These are phyloP conservation scores for Apteryx owenii DNA, from an alignment of 2,113 vertebrate species.

Conservation along the genomic window DNA sequence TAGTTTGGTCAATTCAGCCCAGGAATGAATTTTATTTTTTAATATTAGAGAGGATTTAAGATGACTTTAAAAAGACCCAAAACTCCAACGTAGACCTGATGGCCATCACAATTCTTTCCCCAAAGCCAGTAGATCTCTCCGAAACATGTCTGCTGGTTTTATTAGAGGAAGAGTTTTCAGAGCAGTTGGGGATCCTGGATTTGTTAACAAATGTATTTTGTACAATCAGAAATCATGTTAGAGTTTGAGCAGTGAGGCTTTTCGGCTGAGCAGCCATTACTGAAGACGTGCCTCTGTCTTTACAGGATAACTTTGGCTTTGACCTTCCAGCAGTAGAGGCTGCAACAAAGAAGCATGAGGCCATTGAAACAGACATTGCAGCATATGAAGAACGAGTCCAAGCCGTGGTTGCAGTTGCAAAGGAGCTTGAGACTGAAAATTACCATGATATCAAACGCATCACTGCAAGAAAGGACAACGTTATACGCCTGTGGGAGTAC, in stretches of 20 bases:
- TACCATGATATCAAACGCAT: constrained; percentile 97
- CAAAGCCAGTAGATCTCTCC: background rate
- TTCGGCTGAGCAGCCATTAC: background rate
- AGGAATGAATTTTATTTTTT: background rate
- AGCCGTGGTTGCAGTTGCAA: constrained; percentile 90
- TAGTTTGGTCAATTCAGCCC: background rate
- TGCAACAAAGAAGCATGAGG: constrained; percentile 95
- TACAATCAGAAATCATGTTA: background rate
- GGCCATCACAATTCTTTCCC: background rate
- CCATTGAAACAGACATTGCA: constrained; percentile 94
- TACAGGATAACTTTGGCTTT: constrained; percentile 96
- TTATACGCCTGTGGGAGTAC: constrained; percentile 95
- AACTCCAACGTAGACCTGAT: background rate
- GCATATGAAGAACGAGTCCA: constrained; percentile 95
- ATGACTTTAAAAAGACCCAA: background rate
- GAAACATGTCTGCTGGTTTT: background rate
- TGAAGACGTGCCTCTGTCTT: constrained; percentile 23
- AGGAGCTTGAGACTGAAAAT: constrained; percentile 90
- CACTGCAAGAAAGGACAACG: constrained; percentile 90
- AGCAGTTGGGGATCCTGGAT: background rate
- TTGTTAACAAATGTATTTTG: background rate
- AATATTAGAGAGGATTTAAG: background rate
- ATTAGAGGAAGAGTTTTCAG: background rate
- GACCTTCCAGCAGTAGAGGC: constrained; percentile 98
- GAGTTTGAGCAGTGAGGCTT: background rate